Evolutionary conservation across 2,888 invertebrate species (phyloP).

Genomic region (Lasioglossum villosulum): DNA sequence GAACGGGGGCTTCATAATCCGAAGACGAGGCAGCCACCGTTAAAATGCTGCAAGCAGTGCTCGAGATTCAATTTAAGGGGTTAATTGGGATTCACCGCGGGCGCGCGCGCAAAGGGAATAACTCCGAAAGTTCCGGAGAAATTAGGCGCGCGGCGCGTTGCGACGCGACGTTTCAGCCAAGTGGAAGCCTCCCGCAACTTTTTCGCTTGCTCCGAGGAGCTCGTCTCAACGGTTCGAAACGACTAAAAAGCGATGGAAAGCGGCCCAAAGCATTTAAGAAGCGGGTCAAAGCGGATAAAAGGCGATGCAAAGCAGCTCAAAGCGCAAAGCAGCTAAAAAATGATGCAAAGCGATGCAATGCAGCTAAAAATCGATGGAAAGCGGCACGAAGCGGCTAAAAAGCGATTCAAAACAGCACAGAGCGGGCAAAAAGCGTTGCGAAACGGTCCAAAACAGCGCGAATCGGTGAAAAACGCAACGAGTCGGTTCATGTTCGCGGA

Average conservation of each 20-base stretch:
- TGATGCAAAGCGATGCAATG: not conserved
- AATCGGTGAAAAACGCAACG: not conserved
- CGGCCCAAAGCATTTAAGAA: too few species aligned
- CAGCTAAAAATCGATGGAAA: too few species aligned
- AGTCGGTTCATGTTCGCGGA: not conserved
- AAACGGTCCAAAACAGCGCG: too few species aligned
- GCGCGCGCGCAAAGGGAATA: conserved; percentile 41
- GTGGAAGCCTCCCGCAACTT: conserved; percentile 11
- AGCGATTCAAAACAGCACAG: too few species aligned
- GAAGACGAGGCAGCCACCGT: not conserved
- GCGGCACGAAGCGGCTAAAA: too few species aligned
- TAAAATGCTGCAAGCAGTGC: not conserved
- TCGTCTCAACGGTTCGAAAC: not conserved
- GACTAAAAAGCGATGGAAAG: too few species aligned
- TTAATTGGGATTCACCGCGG: conserved; percentile 56
- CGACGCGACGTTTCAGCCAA: conserved; percentile 18
- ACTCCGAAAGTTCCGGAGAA: conserved; percentile 29
- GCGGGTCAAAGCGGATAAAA: not conserved
- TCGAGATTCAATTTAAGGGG: conserved; percentile 49
- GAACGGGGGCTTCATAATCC: not conserved
- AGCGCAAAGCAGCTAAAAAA: too few species aligned
- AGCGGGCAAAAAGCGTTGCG: too few species aligned
- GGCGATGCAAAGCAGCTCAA: too few species aligned
- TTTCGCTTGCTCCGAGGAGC: conserved; percentile 9
- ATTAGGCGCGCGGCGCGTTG: conserved; percentile 29